phyloP scores from a whole-genome alignment of 2,113 vertebrate species.

The Bubo scandiacus region DNA sequence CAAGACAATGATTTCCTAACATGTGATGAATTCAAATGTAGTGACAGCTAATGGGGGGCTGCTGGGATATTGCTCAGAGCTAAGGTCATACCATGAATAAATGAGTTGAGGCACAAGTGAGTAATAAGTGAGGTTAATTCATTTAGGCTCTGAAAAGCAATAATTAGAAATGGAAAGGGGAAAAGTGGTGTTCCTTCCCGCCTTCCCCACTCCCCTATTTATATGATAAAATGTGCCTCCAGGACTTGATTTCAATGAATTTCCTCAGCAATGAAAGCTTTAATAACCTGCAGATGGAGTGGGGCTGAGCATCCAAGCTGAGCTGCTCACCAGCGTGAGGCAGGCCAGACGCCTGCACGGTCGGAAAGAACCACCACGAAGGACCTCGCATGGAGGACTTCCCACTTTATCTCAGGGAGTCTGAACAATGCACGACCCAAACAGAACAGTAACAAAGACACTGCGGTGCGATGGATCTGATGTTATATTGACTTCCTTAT shows the following conservation, averaged over 20 bases:
- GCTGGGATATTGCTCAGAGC: not conserved
- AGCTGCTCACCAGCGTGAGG: not conserved
- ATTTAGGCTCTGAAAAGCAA: not conserved
- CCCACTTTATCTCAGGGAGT: not conserved
- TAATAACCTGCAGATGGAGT: not conserved
- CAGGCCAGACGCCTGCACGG: fast-evolving
- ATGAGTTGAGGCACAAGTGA: not conserved
- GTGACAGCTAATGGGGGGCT: not conserved
- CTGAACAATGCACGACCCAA: not conserved
- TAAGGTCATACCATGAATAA: not conserved
- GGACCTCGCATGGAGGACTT: fast-evolving
- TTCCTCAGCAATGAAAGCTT: not conserved
- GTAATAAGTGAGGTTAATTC: not conserved
- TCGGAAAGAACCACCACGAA: fast-evolving
- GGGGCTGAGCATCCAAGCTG: not conserved
- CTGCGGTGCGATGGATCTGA: fast-evolving
- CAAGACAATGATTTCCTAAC: not conserved
- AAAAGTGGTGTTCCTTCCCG: not conserved
- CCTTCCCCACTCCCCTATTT: not conserved
- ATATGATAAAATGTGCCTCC: fast-evolving
- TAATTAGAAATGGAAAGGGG: not conserved
- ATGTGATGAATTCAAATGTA: not conserved
- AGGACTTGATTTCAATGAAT: not conserved
- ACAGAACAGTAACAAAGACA: not conserved
- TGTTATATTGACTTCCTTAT: fast-evolving